Evolutionary conservation across 2,888 invertebrate genomes (phyloP), one percentile per base, ranked within the genome.

Genomic region (Netelia inedita): DNA sequence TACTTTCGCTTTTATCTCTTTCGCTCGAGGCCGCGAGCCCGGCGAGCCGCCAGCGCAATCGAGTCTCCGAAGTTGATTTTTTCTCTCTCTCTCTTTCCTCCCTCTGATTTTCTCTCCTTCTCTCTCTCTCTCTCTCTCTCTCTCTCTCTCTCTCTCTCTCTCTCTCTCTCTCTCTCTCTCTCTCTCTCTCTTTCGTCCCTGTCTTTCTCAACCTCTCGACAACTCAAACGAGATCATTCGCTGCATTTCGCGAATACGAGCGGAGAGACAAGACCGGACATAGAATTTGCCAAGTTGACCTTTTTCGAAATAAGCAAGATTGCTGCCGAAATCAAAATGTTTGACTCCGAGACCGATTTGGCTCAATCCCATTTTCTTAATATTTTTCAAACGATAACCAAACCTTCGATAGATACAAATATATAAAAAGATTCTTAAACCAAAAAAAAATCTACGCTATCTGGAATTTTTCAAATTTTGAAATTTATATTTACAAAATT

Each of bases 1-100:
- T 71, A 83, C 83, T 83, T 83, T 83, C 83, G 83, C 83, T 83
- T 83, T 83, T 79, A 79, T 83, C 74, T 83, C 78, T 83, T 79
- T 83, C 78, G 79, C 74, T 69, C 74, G 79, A 74, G 78, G 82
- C 82, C 57, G 68, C 61, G 72, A 78, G 72, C 68, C 19, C 59
- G 46, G 35, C 73, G 61, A 63, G 43, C 72, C 68, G 66, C 57
- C n/a, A 76, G 46, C 76, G 43, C 55, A 11, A 46, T n/a, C 57
- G 43, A 57, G 61, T 68, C 74, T 63, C 66, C 28, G 55, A 61
- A 59, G 19, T 66, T 71, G 16, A 10, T 74, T 69, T 69, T 63
- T 50, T 28, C 53, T 61, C 50, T 66, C 46, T 59, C 68, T 75
- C 63, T 41, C 66, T 11, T 50, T 10, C 14, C 14, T 16, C n/a